Evolutionary conservation across 2,888 invertebrate species (phyloP).

Genomic region (Phortica okadai): DNA sequence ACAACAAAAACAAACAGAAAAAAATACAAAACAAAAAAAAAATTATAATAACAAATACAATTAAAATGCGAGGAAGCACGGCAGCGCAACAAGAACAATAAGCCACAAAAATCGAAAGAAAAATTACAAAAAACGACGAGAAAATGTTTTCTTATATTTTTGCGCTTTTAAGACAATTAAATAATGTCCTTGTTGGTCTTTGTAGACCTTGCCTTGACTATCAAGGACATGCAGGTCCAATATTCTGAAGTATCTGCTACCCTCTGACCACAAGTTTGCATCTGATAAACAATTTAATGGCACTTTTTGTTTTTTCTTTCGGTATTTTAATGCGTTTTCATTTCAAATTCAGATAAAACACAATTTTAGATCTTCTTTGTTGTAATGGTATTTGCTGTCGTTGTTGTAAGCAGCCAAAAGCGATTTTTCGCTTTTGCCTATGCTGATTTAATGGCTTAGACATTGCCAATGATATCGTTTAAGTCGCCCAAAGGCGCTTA

Average conservation of each 20-base stretch:
- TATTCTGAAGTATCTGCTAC: too few relatives aligned
- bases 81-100: neutral
- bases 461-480: neutral
- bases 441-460: constrained; percentile 14
- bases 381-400: neutral
- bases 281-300: neutral
- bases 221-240: too few relatives aligned
- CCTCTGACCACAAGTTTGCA: neutral
- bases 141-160: neutral
- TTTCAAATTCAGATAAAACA: constrained; percentile 2
- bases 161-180: neutral
- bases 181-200: neutral
- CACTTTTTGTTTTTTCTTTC: neutral
- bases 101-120: neutral
- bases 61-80: neutral
- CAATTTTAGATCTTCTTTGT: neutral
- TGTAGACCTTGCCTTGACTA: too few relatives aligned
- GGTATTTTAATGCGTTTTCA: constrained; percentile 12
- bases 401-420: neutral
- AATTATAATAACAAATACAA: neutral
- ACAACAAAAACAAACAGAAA: neutral
- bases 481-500: constrained; percentile 7
- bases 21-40: neutral
- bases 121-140: neutral
- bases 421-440: neutral